Evolutionary conservation across 2,888 invertebrate genomes (phyloP).

Genomic region (Xestia c-nigrum): DNA sequence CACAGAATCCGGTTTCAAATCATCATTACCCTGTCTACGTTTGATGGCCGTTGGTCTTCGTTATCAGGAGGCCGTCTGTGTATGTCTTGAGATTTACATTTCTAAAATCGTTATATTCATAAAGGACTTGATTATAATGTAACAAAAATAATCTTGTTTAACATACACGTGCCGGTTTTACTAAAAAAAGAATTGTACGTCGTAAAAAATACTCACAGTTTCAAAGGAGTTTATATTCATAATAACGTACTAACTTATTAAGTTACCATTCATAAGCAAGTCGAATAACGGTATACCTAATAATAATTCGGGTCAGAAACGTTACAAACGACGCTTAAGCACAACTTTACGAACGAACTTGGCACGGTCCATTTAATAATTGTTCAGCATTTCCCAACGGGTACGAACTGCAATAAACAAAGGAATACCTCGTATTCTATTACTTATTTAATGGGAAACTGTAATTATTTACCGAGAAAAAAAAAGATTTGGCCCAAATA

Average conservation of each 20-base stretch:
- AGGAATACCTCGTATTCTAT: background rate
- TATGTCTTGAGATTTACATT: slow-evolving; percentile 1
- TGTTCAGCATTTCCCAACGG: background rate
- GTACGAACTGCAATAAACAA: slow-evolving; percentile 16
- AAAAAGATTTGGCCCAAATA: slow-evolving; percentile 2
- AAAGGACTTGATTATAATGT: background rate
- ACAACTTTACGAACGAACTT: slow-evolving; percentile 7
- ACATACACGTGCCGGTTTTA: background rate
- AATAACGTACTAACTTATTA: background rate
- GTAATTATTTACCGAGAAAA: background rate
- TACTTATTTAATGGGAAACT: slow-evolving; percentile 26
- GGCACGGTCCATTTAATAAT: slow-evolving; percentile 9
- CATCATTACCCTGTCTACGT: slow-evolving; percentile 2
- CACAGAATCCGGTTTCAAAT: slow-evolving; percentile 44
- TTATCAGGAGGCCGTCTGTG: slow-evolving; percentile 14
- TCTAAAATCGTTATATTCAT: background rate
- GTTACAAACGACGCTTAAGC: background rate
- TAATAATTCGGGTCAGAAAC: background rate
- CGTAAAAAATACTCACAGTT: background rate
- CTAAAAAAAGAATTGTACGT: background rate
- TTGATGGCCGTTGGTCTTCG: slow-evolving; percentile 11
- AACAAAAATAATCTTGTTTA: background rate
- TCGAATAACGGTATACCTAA: background rate
- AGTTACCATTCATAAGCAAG: background rate
- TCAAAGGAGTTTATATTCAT: background rate